Conservation (phyloP, 2,113 vertebrate genomes). For the Pelobates fuscus region DNA sequence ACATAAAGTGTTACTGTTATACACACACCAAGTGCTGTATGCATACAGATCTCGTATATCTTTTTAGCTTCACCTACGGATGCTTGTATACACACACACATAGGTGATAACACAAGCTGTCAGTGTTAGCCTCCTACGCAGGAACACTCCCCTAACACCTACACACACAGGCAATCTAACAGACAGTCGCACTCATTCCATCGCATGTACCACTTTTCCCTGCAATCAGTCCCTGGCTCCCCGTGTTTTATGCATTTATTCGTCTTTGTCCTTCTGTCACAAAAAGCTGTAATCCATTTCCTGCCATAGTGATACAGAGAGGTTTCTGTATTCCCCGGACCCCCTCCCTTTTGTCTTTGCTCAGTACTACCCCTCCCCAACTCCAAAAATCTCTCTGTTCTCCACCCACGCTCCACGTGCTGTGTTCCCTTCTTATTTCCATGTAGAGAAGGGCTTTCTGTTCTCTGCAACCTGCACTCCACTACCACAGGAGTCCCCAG, state of each 20-base stretch:
- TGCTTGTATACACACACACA: constrained; percentile 49
- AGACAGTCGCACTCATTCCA: constrained; percentile 27
- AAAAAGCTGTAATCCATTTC: constrained; percentile 49
- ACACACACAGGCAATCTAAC: constrained; percentile 38
- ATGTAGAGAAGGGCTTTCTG: constrained; percentile 14
- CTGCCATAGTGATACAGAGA: constrained; percentile 42
- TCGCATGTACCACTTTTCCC: constrained; percentile 27
- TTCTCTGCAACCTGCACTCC: constrained; percentile 14
- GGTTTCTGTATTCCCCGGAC: constrained; percentile 32
- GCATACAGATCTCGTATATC: neutral
- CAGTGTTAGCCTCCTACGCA: constrained; percentile 34
- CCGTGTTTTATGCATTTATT: constrained; percentile 29
- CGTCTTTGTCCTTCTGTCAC: constrained; percentile 48
- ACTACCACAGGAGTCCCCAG: neutral
- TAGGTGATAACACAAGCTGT: constrained; percentile 51
- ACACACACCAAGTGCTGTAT: constrained; percentile 1
- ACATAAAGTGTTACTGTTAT: constrained; percentile 23
- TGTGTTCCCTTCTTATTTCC: constrained; percentile 17
- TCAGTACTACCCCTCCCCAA: neutral
- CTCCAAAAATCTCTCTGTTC: constrained; percentile 23
- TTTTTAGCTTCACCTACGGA: constrained; percentile 14
- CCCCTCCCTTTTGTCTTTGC: neutral
- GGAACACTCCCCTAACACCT: constrained; percentile 40
- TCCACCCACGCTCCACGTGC: constrained; percentile 36
- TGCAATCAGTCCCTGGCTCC: constrained; percentile 34